Percentiles rank a stretch among this genome's conserved stretches.
These are phyloP conservation scores for Urocynchramus pylzowi DNA, from an alignment of 2,113 vertebrate genomes.

Conservation along the genomic window DNA sequence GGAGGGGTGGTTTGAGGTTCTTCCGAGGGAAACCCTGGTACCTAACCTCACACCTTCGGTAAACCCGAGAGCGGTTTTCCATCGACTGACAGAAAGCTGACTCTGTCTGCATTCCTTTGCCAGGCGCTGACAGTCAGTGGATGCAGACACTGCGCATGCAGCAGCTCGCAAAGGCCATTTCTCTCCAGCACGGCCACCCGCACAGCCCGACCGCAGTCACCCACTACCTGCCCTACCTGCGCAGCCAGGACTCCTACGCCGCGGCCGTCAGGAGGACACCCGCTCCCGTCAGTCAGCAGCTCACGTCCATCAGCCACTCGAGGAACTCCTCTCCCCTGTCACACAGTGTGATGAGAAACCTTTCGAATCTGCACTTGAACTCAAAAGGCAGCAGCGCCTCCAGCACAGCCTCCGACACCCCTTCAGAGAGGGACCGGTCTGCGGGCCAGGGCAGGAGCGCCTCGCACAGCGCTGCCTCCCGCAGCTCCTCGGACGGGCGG, in stretches of 20 bases:
- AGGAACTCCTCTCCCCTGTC: constrained; percentile 86
- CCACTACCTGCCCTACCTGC: constrained; percentile 81
- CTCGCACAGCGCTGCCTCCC: constrained; percentile 58
- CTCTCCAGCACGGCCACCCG: constrained; percentile 72
- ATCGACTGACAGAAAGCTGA: background rate
- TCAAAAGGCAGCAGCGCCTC: constrained; percentile 92
- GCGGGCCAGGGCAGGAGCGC: constrained; percentile 49
- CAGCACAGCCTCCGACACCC: constrained; percentile 85
- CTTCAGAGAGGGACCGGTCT: constrained; percentile 79
- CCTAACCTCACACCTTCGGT: background rate
- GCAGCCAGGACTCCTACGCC: constrained; percentile 85
- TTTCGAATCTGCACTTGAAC: constrained; percentile 84
- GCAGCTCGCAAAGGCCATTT: constrained; percentile 73
- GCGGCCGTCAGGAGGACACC: constrained; percentile 82
- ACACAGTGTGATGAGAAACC: constrained; percentile 75
- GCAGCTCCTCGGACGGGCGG: constrained; percentile 63
- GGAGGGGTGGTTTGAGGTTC: background rate
- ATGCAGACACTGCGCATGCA: constrained; percentile 80
- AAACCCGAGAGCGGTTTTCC: background rate
- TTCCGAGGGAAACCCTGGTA: background rate
- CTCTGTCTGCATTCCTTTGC: background rate
- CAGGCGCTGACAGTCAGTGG: constrained; percentile 81
- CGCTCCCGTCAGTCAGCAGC: constrained; percentile 60
- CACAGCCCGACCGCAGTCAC: constrained; percentile 77
- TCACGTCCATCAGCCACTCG: constrained; percentile 76